Evolutionary conservation across 2,113 vertebrate genomes (phyloP).

Genomic region (Rhynchomys soricoides): DNA sequence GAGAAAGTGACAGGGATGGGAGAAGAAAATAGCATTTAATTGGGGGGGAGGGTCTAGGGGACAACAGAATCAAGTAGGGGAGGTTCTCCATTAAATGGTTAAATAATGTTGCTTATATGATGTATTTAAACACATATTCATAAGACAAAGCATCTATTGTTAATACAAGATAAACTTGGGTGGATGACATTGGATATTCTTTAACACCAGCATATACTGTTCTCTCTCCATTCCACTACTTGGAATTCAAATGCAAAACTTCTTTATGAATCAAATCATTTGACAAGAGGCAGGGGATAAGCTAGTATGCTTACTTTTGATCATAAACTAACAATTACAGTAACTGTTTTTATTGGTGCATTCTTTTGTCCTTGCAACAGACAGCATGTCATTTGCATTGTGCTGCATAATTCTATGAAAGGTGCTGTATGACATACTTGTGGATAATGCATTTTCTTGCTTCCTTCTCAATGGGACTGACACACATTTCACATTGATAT

Average conservation of each 20-base stretch:
- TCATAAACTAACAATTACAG: background rate
- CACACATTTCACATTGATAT: background rate
- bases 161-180: background rate
- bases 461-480: background rate
- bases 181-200: background rate
- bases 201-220: background rate
- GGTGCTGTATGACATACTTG: background rate
- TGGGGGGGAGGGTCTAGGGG: rapidly evolving
- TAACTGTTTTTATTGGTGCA: background rate
- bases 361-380: background rate
- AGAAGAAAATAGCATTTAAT: background rate
- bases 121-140: conserved; percentile 6
- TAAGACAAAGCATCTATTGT: background rate
- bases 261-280: conserved; percentile 23
- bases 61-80: background rate
- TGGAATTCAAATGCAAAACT: background rate
- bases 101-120: background rate
- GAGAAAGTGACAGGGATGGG: background rate
- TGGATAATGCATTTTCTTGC: background rate
- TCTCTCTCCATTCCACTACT: background rate
- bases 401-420: conserved; percentile 12
- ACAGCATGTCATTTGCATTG: background rate
- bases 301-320: background rate
- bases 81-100: background rate
- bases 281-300: background rate